These are phyloP conservation scores for Leucozona laternaria DNA, from an alignment of 2,888 invertebrate genomes.

Conservation along the genomic window DNA sequence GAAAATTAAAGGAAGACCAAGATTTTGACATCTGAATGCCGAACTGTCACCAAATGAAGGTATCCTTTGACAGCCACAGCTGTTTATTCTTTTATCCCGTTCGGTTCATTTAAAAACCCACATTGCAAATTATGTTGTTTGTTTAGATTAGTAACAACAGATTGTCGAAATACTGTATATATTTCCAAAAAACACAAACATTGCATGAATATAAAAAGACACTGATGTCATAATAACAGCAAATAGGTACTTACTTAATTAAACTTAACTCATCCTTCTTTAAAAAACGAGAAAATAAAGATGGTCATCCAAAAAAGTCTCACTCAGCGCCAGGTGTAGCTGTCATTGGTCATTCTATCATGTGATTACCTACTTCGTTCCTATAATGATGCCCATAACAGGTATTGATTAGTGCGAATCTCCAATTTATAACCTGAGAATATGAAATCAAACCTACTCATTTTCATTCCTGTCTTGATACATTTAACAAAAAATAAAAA, in stretches of 20 bases:
- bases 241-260: not conserved
- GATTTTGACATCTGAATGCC: too few species aligned
- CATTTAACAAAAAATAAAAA: not conserved
- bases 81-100: too few species aligned
- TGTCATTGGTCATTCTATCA: conserved; percentile 10
- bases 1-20: too few species aligned
- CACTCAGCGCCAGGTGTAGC: conserved; percentile 20
- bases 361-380: not conserved
- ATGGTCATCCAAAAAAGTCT: not conserved
- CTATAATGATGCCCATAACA: conserved; percentile 19
- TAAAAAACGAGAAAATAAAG: conserved; percentile 3
- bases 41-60: too few species aligned
- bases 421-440: conserved; percentile 1
- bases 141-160: too few species aligned
- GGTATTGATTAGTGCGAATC: conserved; percentile 20
- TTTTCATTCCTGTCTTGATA: not conserved
- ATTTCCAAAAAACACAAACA: too few species aligned
- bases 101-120: too few species aligned
- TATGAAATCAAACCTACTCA: conserved; percentile 27
- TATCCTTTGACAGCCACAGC: too few species aligned
- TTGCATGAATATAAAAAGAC: not conserved
- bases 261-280: not conserved
- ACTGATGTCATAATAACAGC: not conserved
- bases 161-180: too few species aligned
- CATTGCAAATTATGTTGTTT: too few species aligned